phyloP scores from a whole-genome alignment of 2,888 invertebrate genomes.

The Macropis europaea region DNA sequence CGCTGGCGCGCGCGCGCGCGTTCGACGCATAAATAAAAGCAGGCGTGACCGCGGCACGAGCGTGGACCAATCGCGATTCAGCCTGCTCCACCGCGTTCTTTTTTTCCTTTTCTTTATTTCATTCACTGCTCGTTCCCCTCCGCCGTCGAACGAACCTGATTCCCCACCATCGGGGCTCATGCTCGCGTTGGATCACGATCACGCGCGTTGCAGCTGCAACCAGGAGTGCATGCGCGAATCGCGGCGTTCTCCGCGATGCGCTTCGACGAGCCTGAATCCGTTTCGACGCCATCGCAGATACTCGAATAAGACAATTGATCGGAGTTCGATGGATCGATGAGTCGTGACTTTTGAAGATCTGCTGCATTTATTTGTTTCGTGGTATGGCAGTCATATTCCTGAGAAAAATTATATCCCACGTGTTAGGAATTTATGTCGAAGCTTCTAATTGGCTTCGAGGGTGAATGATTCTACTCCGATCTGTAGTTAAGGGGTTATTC shows the following conservation, averaged over 20 bases:
- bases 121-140: slow-evolving; percentile 46
- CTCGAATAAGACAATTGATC: no score
- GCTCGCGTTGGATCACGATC: slow-evolving; percentile 60
- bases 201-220: slow-evolving; percentile 58
- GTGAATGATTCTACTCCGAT: no score
- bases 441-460: no score
- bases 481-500: no score
- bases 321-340: no score
- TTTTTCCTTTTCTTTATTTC: slow-evolving; percentile 50
- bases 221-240: slow-evolving; percentile 49
- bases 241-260: slow-evolving; percentile 36
- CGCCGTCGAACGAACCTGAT: slow-evolving; percentile 26
- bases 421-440: no score
- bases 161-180: slow-evolving; percentile 42
- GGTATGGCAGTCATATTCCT: no score
- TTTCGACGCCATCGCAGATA: slow-evolving; percentile 34
- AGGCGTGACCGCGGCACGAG: slow-evolving; percentile 68
- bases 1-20: neutral
- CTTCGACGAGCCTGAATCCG: slow-evolving; percentile 19
- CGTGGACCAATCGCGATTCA: slow-evolving; percentile 70
- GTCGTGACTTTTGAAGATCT: no score
- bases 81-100: slow-evolving; percentile 56
- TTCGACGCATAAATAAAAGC: slow-evolving; percentile 65
- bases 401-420: no score
- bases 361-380: no score